Base-by-base conservation (phyloP, 2,888 invertebrate genomes). In the Acrocyrtus sp. region DNA sequence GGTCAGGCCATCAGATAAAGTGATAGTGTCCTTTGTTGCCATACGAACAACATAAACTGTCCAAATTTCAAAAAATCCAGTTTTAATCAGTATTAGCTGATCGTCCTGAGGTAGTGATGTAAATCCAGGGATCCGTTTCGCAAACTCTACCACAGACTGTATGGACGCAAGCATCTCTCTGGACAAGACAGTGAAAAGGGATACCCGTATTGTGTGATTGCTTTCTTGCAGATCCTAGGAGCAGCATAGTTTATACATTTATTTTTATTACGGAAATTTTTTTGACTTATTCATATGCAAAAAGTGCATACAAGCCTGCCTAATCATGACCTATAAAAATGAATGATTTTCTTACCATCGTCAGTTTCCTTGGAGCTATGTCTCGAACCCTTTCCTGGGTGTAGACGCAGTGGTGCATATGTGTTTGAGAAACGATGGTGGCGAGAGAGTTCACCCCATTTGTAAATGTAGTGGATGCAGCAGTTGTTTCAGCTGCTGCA, bases 61-160 rank as follows among this genome's bases (percentile, higher is more conserved):
- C 96, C 97, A 98, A 76, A 96, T 91, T 86, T 98, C 98, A 85
- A 96, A 96, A 87, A 98, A 98, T 75, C 97, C 96, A 41, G 91
- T 90, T 88, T 98, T 98, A 83, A 98, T 95, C 80, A 98, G 89
- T 81, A 97, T 95, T 81, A 98, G 88, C 86, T 98, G 98, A 86
- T 98, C 98, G 84, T 97, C 97, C 85, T 98, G 97, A 63, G 92
- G 90, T 81, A 98, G 89, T 80, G 91, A 90, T 83, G 91, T 89
- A 87, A 98, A 98, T 78, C 95, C 88, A 77, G 98, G 97, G 81
- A 97, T 91, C 81, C 93, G 88, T 86, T 98, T 98, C 63, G 96
- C 96, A 84, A 97, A 98, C 85, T 98, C 97, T 29, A 98, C 98
- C 80, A 97, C 93, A 84, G 93, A 91, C 83, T 95, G 94, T 63